phyloP scores from a whole-genome alignment of 1,140 invertebrate species.

The Bathynomus jamesi region DNA sequence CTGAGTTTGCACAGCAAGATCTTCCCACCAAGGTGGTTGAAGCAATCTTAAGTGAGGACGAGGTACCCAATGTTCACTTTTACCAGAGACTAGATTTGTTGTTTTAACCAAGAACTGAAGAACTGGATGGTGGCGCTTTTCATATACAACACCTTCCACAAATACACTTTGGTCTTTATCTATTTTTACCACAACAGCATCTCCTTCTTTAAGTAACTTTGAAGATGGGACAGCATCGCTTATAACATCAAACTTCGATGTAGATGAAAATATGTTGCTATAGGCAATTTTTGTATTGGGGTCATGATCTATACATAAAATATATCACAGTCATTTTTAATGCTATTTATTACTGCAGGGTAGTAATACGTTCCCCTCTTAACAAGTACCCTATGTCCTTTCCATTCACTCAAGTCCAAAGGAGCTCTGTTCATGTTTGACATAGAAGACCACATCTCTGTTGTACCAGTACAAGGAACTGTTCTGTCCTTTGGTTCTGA shows the following conservation, averaged over 20 bases:
- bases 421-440: constrained; percentile 40
- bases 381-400: constrained; percentile 78
- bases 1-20: constrained; percentile 51
- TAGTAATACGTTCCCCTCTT: constrained; percentile 71
- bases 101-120: constrained; percentile 30
- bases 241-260: constrained; percentile 80
- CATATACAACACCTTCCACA: constrained; percentile 68
- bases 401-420: constrained; percentile 81
- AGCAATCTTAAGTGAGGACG: constrained; percentile 81
- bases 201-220: constrained; percentile 59
- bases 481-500: constrained; percentile 20
- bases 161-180: constrained; percentile 58
- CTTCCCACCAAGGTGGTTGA: constrained; percentile 89
- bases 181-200: constrained; percentile 54
- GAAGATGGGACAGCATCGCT: constrained; percentile 83
- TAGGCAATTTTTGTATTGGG: constrained; percentile 54
- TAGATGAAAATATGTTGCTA: constrained; percentile 55
- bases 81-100: constrained; percentile 21
- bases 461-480: constrained; percentile 18
- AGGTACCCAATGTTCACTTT: constrained; percentile 56
- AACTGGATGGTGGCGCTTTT: constrained; percentile 21
- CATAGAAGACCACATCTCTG: constrained; percentile 36
- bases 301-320: constrained; percentile 62
- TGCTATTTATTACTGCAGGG: constrained; percentile 61
- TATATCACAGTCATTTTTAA: constrained; percentile 59